These are phyloP conservation scores for Hipparchia sbordonii DNA, from an alignment of 2,888 invertebrate species.

Conservation along the genomic window DNA sequence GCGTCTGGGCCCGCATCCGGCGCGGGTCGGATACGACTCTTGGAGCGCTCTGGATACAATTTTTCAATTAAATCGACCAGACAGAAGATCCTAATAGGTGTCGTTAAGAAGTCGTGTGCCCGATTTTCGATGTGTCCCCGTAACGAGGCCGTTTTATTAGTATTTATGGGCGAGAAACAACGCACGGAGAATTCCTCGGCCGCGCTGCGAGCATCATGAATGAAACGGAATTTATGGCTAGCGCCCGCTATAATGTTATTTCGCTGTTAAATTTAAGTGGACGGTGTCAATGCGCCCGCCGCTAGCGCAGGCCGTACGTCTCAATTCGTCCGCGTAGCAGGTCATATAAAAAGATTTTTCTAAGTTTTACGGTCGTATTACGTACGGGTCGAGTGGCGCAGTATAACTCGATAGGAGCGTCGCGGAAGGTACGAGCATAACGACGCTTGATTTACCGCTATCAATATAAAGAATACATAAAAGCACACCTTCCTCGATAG, in stretches of 20 bases:
- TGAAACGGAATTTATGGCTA: constrained; percentile 76
- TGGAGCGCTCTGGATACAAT: constrained; percentile 80
- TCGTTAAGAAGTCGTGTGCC: constrained; percentile 82
- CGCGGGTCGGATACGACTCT: constrained; percentile 80
- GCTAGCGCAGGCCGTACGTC: constrained; percentile 44
- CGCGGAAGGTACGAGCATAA: constrained; percentile 58
- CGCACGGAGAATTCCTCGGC: constrained; percentile 61
- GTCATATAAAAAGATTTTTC: constrained; percentile 72
- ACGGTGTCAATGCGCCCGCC: constrained; percentile 43
- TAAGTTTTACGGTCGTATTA: constrained; percentile 76
- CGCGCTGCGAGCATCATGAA: constrained; percentile 66
- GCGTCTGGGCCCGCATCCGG: constrained; percentile 83
- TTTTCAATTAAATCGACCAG: constrained; percentile 82
- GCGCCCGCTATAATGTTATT: constrained; percentile 65
- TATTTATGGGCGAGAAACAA: constrained; percentile 79
- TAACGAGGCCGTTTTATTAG: constrained; percentile 81
- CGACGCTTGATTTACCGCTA: constrained; percentile 77
- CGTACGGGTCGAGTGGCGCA: constrained; percentile 59
- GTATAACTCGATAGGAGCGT: constrained; percentile 78
- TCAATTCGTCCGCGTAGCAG: constrained; percentile 56
- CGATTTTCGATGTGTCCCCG: constrained; percentile 80
- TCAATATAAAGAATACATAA: constrained; percentile 72
- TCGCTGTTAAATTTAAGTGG: constrained; percentile 57
- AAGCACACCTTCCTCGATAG: constrained; percentile 63
- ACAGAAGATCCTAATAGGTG: constrained; percentile 82